These are phyloP conservation scores for Planiliza haematocheilus DNA, from an alignment of 2,113 vertebrate species.

Conservation along the genomic window DNA sequence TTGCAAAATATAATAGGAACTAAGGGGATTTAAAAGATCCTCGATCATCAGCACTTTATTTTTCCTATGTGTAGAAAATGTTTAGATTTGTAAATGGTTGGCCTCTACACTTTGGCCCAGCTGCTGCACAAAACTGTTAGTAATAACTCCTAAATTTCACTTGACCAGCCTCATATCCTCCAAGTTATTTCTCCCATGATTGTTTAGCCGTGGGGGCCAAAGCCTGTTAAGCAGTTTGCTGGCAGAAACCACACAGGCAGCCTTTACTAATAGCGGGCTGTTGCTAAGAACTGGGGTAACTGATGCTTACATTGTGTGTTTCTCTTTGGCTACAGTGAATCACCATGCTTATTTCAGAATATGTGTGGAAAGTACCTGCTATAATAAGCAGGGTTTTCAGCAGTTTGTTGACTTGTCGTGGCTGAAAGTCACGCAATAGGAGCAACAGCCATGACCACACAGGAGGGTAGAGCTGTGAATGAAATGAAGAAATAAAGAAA, in stretches of 20 bases:
- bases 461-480: conserved; percentile 57
- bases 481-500: conserved; percentile 18
- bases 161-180: conserved; percentile 55
- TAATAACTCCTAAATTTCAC: conserved; percentile 47
- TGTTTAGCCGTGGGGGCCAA: conserved; percentile 60
- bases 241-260: conserved; percentile 68
- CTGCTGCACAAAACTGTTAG: conserved; percentile 30
- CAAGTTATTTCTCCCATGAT: conserved; percentile 61
- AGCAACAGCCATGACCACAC: conserved; percentile 71
- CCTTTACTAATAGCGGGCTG: conserved; percentile 42
- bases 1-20: background rate
- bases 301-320: conserved; percentile 67
- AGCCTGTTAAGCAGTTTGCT: conserved; percentile 62
- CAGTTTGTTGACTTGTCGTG: conserved; percentile 76
- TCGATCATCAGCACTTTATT: background rate
- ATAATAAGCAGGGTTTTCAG: conserved; percentile 74
- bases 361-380: conserved; percentile 82
- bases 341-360: conserved; percentile 74
- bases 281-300: conserved; percentile 53
- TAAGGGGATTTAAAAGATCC: background rate
- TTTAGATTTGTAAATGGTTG: conserved; percentile 8
- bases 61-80: conserved; percentile 7
- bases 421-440: conserved; percentile 64
- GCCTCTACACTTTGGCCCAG: conserved; percentile 7
- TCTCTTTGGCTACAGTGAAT: conserved; percentile 73